Percentiles rank a stretch among this genome's conserved stretches.
These are phyloP conservation scores for Phyllotreta striolata DNA, from an alignment of 2,888 invertebrate genomes.

Conservation along the genomic window DNA sequence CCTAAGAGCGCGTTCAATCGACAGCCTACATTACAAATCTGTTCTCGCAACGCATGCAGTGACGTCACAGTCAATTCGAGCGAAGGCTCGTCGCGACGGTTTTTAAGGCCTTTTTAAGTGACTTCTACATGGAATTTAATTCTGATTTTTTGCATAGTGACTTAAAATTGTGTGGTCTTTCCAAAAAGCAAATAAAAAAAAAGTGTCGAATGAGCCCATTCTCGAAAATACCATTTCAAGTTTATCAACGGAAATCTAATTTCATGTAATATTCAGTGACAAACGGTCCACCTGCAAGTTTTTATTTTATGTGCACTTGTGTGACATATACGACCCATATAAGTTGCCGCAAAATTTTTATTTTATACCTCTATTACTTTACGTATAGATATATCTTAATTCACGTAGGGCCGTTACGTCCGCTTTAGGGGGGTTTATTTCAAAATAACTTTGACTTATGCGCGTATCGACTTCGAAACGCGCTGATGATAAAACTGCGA, in stretches of 20 bases:
- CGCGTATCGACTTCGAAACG: constrained; percentile 26
- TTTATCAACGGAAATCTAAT: constrained; percentile 39
- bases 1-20: too few species aligned
- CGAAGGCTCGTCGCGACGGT: too few species aligned
- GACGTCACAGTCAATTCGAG: too few species aligned
- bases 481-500: constrained; percentile 18
- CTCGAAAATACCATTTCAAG: constrained; percentile 8
- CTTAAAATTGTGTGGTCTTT: too few species aligned
- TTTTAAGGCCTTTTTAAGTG: too few species aligned
- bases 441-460: constrained; percentile 41
- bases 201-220: too few species aligned
- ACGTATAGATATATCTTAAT: constrained; percentile 42
- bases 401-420: constrained; percentile 32
- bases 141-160: too few species aligned
- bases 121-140: too few species aligned
- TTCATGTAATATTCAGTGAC: constrained; percentile 44
- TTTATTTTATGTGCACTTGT: constrained; percentile 46
- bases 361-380: constrained; percentile 43
- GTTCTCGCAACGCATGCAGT: too few species aligned
- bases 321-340: constrained; percentile 48
- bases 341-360: constrained; percentile 42
- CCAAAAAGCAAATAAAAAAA: too few species aligned
- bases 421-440: constrained; percentile 34
- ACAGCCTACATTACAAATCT: too few species aligned
- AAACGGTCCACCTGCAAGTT: constrained; percentile 39